Conservation (phyloP, 2,113 vertebrate species). For the Sterna hirundo region DNA sequence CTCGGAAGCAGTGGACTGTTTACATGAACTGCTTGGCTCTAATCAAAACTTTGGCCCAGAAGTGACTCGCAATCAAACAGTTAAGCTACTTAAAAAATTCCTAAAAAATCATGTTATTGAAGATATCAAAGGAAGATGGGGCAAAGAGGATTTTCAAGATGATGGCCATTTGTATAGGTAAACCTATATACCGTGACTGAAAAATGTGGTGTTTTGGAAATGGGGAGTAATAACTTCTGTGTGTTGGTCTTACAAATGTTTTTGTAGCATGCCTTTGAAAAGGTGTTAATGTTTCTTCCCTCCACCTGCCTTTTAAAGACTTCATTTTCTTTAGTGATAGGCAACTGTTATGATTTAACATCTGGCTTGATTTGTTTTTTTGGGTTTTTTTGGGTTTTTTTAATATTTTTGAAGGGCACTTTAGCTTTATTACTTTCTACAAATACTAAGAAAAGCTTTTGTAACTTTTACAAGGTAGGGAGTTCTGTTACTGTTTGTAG, state of each 20-base stretch:
- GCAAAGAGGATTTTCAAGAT: conserved; percentile 86
- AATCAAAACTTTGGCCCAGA: conserved; percentile 88
- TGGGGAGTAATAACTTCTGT: background rate
- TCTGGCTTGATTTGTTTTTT: background rate
- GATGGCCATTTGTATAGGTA: conserved; percentile 85
- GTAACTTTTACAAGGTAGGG: background rate
- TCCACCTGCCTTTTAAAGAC: background rate
- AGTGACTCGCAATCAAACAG: conserved; percentile 82
- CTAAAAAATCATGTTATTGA: conserved; percentile 88
- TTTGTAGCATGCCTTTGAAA: background rate
- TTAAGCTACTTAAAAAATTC: conserved; percentile 86
- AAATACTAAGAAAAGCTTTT: background rate
- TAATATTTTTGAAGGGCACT: background rate
- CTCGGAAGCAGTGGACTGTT: conserved; percentile 80
- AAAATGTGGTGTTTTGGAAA: rapidly evolving
- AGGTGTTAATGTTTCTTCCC: background rate
- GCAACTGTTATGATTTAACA: background rate
- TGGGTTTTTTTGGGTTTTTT: background rate
- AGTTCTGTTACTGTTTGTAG: background rate
- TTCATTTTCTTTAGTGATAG: background rate
- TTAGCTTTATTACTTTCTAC: background rate
- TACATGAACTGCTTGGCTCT: conserved; percentile 77
- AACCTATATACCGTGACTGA: rapidly evolving
- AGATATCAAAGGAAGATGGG: conserved; percentile 86
- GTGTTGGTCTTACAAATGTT: background rate